These are phyloP conservation scores for Scaptomyza pallida DNA, from an alignment of 1,140 invertebrate genomes.

Conservation along the genomic window DNA sequence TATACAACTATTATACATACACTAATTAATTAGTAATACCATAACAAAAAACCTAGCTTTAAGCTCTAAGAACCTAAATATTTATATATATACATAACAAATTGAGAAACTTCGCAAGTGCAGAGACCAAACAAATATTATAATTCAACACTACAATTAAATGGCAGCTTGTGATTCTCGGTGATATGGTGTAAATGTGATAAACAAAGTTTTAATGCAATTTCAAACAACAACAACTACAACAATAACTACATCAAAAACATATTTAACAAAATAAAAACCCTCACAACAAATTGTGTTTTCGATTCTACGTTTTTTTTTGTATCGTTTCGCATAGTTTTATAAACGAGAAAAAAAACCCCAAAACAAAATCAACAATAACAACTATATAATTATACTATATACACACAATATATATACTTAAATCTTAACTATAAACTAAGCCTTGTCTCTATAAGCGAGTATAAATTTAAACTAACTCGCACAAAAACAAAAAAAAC, in stretches of 20 bases:
- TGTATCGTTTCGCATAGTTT: conserved; percentile 56
- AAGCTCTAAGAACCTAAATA: conserved; percentile 61
- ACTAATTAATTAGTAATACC: conserved; percentile 38
- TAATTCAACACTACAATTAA: conserved; percentile 10
- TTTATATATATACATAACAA: conserved; percentile 25
- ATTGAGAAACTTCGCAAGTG: conserved; percentile 71
- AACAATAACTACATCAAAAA: conserved; percentile 40
- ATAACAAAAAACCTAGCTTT: conserved; percentile 47
- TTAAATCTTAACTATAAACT: conserved; percentile 55
- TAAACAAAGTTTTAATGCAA: conserved; percentile 77
- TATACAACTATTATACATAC: conserved; percentile 80
- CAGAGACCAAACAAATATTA: conserved; percentile 64
- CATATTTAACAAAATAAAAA: no score
- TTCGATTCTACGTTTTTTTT: conserved; percentile 58
- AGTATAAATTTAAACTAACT: conserved; percentile 49
- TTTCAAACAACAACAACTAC: conserved; percentile 32
- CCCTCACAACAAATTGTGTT: conserved; percentile 52
- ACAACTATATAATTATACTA: conserved; percentile 51
- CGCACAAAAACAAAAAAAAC: conserved; percentile 75
- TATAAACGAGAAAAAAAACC: conserved; percentile 42
- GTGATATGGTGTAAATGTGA: conserved; percentile 83
- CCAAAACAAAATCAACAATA: conserved; percentile 38
- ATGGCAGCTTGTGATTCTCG: conserved; percentile 76
- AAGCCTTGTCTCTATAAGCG: conserved; percentile 70
- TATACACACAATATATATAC: conserved; percentile 48